Base-by-base conservation (phyloP, 2,888 invertebrate genomes). In the Rotaria socialis region DNA sequence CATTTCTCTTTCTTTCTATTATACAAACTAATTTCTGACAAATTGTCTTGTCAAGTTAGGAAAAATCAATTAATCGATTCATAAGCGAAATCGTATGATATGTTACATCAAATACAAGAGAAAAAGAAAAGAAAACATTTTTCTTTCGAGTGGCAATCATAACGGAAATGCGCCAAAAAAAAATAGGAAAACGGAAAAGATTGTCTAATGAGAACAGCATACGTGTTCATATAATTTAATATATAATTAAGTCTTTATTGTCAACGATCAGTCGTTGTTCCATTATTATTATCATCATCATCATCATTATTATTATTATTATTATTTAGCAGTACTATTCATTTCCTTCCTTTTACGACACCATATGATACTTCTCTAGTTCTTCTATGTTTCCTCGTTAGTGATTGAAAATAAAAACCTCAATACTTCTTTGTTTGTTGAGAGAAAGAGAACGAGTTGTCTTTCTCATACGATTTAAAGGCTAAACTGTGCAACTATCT, bases 181-280 rank as follows among this genome's bases (percentile, higher is more conserved):
- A 24, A 55, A 55, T 5, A 55, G 35, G 35, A 35, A 35, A 35
- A 35, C 35, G 35, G 35, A 35, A 35, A 35, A 55, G 22, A 0
- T 19, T 22, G 22, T 22, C 22, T 8, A 24, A 56, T 56, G 24
- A 56, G 56, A 67, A 19, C 19, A 35, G 19, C 6, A 19, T 67
- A 24, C 14, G 19, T 67, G 3, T 2, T 1, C 35, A 67, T 67
- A 5, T 27, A 5, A 35, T 67, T 35, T 27, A 67, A 35, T 27
- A 41, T 67, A 67, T 35, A 67, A 67, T 67, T 35, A 67, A 27
- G 67, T 35, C 67, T 67, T 67, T 41, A 67, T 67, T 67, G 67
- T 67, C 35, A 67, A 27, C 35, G 35, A 27, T 35, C 35, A 35
- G 16, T 27, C 7, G 19, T 27, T 10, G 35, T 14, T 6, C 35